Evolutionary conservation across 2,888 invertebrate genomes (phyloP), one percentile per base, ranked within the genome.

Genomic region (Epirrhoe alternata): DNA sequence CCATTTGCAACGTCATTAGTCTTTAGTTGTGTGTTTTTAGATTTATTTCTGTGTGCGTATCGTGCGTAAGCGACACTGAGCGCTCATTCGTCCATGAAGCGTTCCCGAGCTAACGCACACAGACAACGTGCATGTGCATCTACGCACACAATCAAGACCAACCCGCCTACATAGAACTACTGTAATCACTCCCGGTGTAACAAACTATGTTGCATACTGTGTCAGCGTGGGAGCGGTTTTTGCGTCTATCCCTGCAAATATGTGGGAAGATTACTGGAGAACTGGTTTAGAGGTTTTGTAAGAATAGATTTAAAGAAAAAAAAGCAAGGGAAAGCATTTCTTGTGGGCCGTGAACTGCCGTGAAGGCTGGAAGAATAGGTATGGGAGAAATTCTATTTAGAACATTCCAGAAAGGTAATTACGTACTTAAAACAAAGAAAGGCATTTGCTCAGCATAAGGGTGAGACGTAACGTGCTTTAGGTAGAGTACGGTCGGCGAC

Each of bases 151-250:
- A n/a, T n/a, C n/a, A n/a, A n/a, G n/a, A n/a, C n/a, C n/a, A n/a
- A n/a, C n/a, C n/a, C n/a, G n/a, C n/a, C n/a, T n/a, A n/a, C n/a
- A n/a, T n/a, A n/a, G n/a, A n/a, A n/a, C n/a, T n/a, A n/a, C n/a
- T n/a, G n/a, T n/a, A n/a, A n/a, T n/a, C n/a, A n/a, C n/a, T n/a
- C n/a, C n/a, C n/a, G n/a, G n/a, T n/a, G n/a, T n/a, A n/a, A 68
- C 33, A 30, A 45, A 61, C 54, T 61, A 61, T 64, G 47, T 24
- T 12, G 35, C 35, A n/a, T n/a, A 49, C 68, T 64, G 38, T 51
- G 64, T 30, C 38, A 66, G 74, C 74, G 74, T 74, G 74, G 72
- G 74, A 74, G 42, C 33, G 54, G 60, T 72, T 74, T 74, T 74
- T 69, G 68, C 68, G 54, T 35, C 57, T 74, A 68, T 68, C 68